Percentiles rank a stretch among this genome's conserved stretches.
These are phyloP conservation scores for Oreochromis tanganicae DNA, from an alignment of 2,113 vertebrate species.

Conservation along the genomic window DNA sequence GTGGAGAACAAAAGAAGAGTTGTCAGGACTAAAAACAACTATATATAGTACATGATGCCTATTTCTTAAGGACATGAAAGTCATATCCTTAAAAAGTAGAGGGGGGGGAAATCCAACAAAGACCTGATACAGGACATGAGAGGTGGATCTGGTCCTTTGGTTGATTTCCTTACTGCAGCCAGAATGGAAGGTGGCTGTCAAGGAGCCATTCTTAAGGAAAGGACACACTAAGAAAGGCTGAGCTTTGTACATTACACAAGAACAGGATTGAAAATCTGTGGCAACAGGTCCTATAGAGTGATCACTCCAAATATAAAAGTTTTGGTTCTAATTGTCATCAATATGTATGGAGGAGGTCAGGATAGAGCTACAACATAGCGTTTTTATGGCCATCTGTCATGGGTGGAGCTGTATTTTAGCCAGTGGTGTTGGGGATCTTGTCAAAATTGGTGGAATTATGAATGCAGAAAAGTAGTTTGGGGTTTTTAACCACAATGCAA, in stretches of 20 bases:
- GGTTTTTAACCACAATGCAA: not conserved
- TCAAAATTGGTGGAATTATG: not conserved
- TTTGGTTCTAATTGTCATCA: not conserved
- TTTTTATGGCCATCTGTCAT: not conserved
- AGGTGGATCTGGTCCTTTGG: not conserved
- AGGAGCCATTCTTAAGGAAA: not conserved
- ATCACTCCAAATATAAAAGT: not conserved
- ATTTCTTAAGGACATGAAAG: not conserved
- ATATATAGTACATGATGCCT: not conserved
- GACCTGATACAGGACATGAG: not conserved
- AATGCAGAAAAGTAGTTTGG: not conserved
- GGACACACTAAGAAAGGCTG: not conserved
- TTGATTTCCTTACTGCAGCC: not conserved
- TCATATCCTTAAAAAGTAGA: not conserved
- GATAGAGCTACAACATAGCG: not conserved
- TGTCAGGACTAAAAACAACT: not conserved
- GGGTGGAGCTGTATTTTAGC: not conserved
- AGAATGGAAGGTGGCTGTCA: not conserved
- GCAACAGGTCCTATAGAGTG: not conserved
- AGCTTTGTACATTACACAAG: not conserved
- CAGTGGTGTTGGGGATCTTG: not conserved
- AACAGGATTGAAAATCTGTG: not conserved
- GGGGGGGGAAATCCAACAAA: rapidly evolving
- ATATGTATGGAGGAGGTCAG: not conserved
- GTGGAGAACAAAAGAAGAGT: not conserved